Evolutionary conservation across 1,140 invertebrate genomes (phyloP).

Genomic region (Nomia melanderi): DNA sequence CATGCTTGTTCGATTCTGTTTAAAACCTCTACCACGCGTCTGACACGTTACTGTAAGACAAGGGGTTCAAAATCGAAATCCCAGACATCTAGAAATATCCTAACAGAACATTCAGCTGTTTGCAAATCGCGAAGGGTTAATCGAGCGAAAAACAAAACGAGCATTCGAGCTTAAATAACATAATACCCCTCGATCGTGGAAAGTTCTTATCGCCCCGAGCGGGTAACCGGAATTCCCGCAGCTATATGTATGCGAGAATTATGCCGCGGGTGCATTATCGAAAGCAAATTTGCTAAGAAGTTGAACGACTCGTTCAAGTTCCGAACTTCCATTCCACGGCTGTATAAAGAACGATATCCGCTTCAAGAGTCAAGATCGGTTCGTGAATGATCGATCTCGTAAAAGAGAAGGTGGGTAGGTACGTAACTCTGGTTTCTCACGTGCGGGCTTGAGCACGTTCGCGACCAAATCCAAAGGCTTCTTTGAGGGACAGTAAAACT

Average conservation of each 20-base stretch:
- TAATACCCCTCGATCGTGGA: not conserved
- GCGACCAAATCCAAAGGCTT: constrained; percentile 5
- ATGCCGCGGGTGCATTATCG: not conserved
- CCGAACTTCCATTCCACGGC: constrained; percentile 1
- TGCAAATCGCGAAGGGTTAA: no score
- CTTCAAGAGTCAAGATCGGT: constrained; percentile 9
- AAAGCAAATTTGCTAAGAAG: constrained; percentile 4
- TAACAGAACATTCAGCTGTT: no score
- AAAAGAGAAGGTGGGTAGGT: not conserved
- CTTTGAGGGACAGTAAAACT: constrained; percentile 14
- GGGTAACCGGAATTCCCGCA: not conserved
- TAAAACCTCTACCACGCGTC: no score
- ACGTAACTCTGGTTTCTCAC: constrained; percentile 14
- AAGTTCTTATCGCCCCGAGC: not conserved
- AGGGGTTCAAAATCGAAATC: no score
- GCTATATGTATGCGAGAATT: not conserved
- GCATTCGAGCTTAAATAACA: not conserved
- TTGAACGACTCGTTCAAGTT: constrained; percentile 5
- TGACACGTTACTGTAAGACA: no score
- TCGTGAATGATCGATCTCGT: constrained; percentile 16
- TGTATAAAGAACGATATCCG: not conserved
- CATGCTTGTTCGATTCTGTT: no score
- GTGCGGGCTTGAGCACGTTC: constrained; percentile 13
- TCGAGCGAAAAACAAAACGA: no score
- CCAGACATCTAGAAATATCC: no score